Evolutionary conservation across 2,888 invertebrate genomes (phyloP).

Genomic region (Aproaerema taeniolella): DNA sequence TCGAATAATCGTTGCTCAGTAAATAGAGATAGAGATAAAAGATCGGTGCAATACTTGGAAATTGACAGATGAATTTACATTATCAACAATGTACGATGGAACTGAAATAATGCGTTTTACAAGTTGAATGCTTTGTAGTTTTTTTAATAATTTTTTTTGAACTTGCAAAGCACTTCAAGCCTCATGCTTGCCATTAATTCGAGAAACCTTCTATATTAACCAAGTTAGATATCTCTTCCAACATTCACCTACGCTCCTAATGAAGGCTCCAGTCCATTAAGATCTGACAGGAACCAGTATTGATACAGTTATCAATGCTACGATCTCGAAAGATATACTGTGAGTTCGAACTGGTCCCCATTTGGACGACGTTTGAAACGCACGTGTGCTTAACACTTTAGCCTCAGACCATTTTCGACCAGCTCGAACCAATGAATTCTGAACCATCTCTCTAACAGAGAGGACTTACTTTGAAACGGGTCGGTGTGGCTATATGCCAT

Average conservation of each 20-base stretch:
- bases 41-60: not conserved
- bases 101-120: no score
- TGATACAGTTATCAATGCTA: conserved; percentile 56
- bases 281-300: conserved; percentile 39
- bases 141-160: no score
- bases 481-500: conserved; percentile 30
- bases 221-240: not conserved
- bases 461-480: conserved; percentile 26
- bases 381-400: conserved; percentile 65
- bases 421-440: conserved; percentile 23
- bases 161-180: no score
- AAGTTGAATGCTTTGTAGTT: no score
- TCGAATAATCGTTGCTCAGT: not conserved
- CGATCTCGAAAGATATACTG: conserved; percentile 54
- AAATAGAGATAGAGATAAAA: not conserved
- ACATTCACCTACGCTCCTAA: conserved; percentile 19
- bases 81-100: no score
- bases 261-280: conserved; percentile 38
- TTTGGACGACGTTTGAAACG: conserved; percentile 65
- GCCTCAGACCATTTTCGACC: conserved; percentile 31
- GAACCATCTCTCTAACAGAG: conserved; percentile 19
- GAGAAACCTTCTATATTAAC: no score
- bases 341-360: conserved; percentile 57
- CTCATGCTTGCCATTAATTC: no score
- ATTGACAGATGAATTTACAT: not conserved